A percentile compares a stretch with the other conserved stretches of the same genome.
Conservation (phyloP, 2,113 vertebrate species). For the Charadrius vociferus region DNA sequence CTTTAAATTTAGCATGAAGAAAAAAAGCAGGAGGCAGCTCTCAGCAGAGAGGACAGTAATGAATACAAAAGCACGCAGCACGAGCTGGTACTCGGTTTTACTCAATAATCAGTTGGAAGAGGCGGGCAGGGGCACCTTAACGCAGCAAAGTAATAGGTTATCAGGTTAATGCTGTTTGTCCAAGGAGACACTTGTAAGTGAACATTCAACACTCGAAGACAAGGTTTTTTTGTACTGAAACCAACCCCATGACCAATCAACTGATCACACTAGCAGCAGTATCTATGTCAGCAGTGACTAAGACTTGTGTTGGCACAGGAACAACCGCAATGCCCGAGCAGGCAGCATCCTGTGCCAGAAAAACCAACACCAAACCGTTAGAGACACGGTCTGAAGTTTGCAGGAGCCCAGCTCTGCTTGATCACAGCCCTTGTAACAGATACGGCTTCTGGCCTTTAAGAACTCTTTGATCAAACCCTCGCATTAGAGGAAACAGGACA, state of each 20-base stretch:
- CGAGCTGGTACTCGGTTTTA: not conserved
- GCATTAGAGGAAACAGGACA: not conserved
- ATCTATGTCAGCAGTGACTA: not conserved
- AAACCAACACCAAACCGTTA: not conserved
- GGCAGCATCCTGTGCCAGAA: not conserved
- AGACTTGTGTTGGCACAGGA: not conserved
- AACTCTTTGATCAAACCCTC: conserved; percentile 2
- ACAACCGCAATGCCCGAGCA: not conserved
- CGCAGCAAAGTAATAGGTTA: not conserved
- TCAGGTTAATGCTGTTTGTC: not conserved
- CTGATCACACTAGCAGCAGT: not conserved
- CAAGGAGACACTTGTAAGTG: not conserved
- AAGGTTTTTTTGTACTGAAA: not conserved
- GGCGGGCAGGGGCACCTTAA: not conserved
- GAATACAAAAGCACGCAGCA: not conserved
- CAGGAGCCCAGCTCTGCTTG: not conserved
- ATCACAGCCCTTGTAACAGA: not conserved
- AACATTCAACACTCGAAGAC: conserved; percentile 56
- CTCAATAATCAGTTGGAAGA: not conserved
- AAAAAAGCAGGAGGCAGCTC: not conserved
- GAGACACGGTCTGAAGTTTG: not conserved
- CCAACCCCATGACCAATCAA: not conserved
- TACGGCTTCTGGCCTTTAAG: no score
- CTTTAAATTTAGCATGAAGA: not conserved
- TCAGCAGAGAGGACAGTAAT: not conserved